Base-by-base conservation (phyloP, 1,140 invertebrate genomes). In the Oncopodura yosiiana region DNA sequence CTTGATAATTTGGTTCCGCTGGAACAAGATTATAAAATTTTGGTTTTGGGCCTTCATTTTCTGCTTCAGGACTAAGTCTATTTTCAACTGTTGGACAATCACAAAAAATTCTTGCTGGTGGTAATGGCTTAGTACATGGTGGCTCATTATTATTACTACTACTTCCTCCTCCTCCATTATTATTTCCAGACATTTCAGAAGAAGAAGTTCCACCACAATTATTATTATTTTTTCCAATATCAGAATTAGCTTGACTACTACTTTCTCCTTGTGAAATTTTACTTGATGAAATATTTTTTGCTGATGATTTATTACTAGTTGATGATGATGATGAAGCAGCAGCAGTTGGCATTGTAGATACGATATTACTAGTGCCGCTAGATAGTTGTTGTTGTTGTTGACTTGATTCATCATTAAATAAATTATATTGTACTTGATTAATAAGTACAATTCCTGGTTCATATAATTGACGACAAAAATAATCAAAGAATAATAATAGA, bases 381-480 rank as follows among this genome's bases (percentile, higher is more conserved):
- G 16, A 19, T 27, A 26, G 5, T 42, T 16, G 18, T 16, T 18
- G 53, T 18, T 55, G 49, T 6, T 14, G 16, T 37, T 30, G 21
- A 48, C 45, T 49, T 3, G 46, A 26, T 24, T 56, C 54, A 23
- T 62, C 61, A 23, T 57, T 52, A 49, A 64, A 64, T 27, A 64
- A 49, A 57, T 64, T 64, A 42, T 61, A 64, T 30, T 64, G 62
- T 14, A 64, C 53, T 53, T 64, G 62, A 30, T 30, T 57, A 14
- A 65, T 59, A 2, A 62, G 44, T 24, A 52, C 34, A n/a, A 61
- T 38, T 19, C 56, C 60, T 1, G 77, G 71, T 68, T 94, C 92
- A 68, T 96, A 96, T 18, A 96, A 74, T 74, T 94, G 86, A 69
- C 89, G 87, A 79, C 96, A 87, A 49, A 96, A 79, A 66, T 96